Evolutionary conservation across 2,888 invertebrate genomes (phyloP), one percentile per base, ranked within the genome.

Genomic region (Ophion ellenae): DNA sequence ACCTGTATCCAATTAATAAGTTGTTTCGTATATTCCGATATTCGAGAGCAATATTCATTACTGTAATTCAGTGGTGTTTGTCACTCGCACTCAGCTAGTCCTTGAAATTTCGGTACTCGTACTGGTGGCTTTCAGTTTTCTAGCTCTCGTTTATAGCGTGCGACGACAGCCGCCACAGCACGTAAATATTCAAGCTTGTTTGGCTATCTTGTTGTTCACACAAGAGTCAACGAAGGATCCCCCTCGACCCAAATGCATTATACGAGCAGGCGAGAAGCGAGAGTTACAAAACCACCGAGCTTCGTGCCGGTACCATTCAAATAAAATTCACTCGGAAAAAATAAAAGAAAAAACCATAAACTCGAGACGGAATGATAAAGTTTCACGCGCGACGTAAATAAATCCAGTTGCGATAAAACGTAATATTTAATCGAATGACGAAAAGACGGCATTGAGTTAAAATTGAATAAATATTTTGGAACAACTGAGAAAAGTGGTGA

Each of bases 191-290:
- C 32, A 64, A 17, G 32, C 32, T 28, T 64, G 64, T 32, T 64
- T 36, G 64, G 64, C 32, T 64, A 32, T 64, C 64, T 20, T 64
- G 32, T 32, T 64, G 64, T 64, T 64, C 64, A 61, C 61, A 61
- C 61, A 61, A 61, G 32, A 64, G 36, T 11, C 64, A 64, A 64
- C 24, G 28, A 24, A 36, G 64, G 28, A 32, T 64, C 20, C 64
- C 28, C 17, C 17, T 64, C 64, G 64, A 64, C 64, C 64, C 32
- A 59, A 75, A 47, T 17, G 17, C 32, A 17, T 66, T 53, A 28
- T 24, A 36, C 28, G 32, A 47, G 17, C 64, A 10, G 28, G 32
- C 64, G 64, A 64, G 61, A 61, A 61, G 14, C 61, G 20, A 66
- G 36, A 66, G 14, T 53, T 53, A 5, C 14, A 66, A 66, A 66